phyloP scores from a whole-genome alignment of 1,140 invertebrate genomes.

The Ladona fulva region DNA sequence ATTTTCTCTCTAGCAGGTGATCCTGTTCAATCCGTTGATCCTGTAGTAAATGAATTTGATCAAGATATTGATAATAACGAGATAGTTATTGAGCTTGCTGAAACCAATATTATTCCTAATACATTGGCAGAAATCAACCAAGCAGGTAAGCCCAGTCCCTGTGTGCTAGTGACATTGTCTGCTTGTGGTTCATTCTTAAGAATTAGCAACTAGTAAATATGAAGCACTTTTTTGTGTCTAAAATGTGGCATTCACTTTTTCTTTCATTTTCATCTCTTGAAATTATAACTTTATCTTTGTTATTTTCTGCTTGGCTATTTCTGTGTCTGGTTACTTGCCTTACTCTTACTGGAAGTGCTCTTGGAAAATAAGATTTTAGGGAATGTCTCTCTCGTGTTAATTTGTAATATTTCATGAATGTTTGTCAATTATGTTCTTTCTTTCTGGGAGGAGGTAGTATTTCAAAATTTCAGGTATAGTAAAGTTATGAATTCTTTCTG shows the following conservation, averaged over 20 bases:
- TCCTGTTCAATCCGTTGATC: conserved; percentile 20
- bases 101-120: conserved; percentile 25
- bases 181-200: neutral
- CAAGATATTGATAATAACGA: conserved; percentile 23
- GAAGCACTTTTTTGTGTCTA: conserved; percentile 9
- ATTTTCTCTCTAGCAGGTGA: conserved; percentile 22
- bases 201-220: neutral
- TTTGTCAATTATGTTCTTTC: too few relatives aligned
- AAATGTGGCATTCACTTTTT: neutral
- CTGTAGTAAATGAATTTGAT: conserved; percentile 20
- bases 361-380: too few relatives aligned
- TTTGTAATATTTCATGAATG: too few relatives aligned
- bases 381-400: too few relatives aligned
- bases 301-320: neutral
- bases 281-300: neutral
- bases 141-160: conserved; percentile 22
- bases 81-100: conserved; percentile 24
- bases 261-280: neutral
- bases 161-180: neutral
- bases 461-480: too few relatives aligned
- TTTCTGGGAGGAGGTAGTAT: too few relatives aligned
- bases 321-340: too few relatives aligned
- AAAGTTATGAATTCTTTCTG: too few relatives aligned
- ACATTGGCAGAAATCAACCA: conserved; percentile 24
- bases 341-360: too few relatives aligned